phyloP scores from a whole-genome alignment of 2,888 invertebrate species.

The Mimumesa dahlbomi region DNA sequence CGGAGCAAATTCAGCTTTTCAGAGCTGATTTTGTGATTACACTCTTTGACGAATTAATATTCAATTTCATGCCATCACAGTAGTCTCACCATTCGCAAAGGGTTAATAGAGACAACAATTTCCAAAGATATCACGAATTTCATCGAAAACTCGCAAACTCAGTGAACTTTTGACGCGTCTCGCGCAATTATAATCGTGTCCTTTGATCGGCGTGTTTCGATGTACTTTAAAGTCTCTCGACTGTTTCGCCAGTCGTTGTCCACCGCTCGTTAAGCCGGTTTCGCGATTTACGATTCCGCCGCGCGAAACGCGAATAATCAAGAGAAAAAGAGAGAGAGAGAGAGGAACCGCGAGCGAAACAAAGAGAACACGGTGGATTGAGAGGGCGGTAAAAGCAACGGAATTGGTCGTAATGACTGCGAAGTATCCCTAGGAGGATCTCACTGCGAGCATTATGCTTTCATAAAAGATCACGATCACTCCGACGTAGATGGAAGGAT shows the following conservation, averaged over 20 bases:
- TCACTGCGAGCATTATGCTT: constrained; percentile 51
- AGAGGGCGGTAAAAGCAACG: constrained; percentile 34
- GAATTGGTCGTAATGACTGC: constrained; percentile 49
- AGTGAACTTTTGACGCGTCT: too few relatives aligned
- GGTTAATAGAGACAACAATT: too few relatives aligned
- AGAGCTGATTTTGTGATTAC: too few relatives aligned
- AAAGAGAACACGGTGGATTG: neutral
- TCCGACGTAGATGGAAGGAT: constrained; percentile 32
- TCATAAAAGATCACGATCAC: constrained; percentile 53
- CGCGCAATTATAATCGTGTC: constrained; percentile 52
- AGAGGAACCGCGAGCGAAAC: neutral
- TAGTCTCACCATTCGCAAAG: too few relatives aligned
- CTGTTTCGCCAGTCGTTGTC: constrained; percentile 52
- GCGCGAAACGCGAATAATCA: constrained; percentile 53
- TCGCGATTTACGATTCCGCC: constrained; percentile 55
- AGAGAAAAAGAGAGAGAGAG: constrained; percentile 16
- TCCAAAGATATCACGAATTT: too few relatives aligned
- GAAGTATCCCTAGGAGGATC: constrained; percentile 42
- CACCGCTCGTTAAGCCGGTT: constrained; percentile 57
- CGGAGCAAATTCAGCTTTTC: too few relatives aligned
- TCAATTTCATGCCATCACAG: too few relatives aligned
- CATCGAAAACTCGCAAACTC: too few relatives aligned
- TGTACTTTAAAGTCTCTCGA: constrained; percentile 12
- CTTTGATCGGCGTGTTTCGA: constrained; percentile 43
- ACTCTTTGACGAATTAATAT: too few relatives aligned